These are phyloP conservation scores for Camponotus pennsylvanicus DNA, from an alignment of 1,140 invertebrate species.

Conservation along the genomic window DNA sequence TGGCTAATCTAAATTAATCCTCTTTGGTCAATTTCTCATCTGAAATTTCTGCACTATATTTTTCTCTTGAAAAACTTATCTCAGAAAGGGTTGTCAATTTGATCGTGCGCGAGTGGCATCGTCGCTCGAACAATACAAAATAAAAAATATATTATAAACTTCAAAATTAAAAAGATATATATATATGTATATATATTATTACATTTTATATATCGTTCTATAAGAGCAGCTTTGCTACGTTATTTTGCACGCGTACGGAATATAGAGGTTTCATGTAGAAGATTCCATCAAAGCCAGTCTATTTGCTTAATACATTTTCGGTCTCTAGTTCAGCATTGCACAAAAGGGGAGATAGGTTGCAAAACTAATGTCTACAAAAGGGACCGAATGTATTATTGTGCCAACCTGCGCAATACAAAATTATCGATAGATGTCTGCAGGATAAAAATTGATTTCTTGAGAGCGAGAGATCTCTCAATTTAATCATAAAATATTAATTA, in stretches of 20 bases:
- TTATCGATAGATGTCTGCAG: constrained; percentile 15
- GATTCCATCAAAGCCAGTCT: constrained; percentile 46
- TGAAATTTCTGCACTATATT: constrained; percentile 50
- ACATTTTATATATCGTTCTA: constrained; percentile 40
- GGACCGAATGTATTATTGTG: constrained; percentile 23
- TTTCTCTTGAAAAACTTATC: constrained; percentile 17
- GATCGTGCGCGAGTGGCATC: constrained; percentile 34
- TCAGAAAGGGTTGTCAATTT: constrained; percentile 36
- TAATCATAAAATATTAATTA: constrained; percentile 31
- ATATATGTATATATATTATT: constrained; percentile 41
- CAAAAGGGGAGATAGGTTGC: constrained; percentile 2
- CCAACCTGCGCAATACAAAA: constrained; percentile 10
- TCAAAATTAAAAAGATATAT: constrained; percentile 47
- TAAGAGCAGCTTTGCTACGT: constrained; percentile 60
- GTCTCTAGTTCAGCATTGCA: constrained; percentile 22
- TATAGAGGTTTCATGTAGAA: constrained; percentile 48
- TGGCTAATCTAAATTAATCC: constrained; percentile 32
- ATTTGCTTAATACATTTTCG: constrained; percentile 38
- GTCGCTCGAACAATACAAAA: constrained; percentile 56
- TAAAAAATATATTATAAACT: constrained; percentile 72
- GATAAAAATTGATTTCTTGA: not conserved
- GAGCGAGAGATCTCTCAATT: not conserved
- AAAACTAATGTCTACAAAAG: constrained; percentile 32
- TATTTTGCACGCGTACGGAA: constrained; percentile 51
- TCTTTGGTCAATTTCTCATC: constrained; percentile 56